phyloP scores from a whole-genome alignment of 53 echinoderm and acorn worm species.

The Stichopus horrens region DNA sequence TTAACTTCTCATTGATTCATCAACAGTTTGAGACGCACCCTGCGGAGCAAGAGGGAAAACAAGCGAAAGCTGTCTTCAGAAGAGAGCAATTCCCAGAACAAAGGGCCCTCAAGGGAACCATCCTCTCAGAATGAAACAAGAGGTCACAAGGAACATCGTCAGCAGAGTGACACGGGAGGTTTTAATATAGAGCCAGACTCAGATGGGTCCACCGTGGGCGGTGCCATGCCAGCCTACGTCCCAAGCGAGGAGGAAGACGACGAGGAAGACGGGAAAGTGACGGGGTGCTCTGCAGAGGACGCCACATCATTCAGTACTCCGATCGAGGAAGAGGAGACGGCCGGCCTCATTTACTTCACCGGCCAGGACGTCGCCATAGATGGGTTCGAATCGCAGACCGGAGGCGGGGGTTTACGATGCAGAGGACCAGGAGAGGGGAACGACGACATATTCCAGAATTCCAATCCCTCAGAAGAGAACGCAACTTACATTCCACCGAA shows the following conservation, averaged over 20 bases:
- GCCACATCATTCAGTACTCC: constrained; percentile 70
- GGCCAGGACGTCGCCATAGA: neutral
- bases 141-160: too few species aligned
- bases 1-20: neutral
- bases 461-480: constrained; percentile 53
- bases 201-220: neutral
- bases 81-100: neutral
- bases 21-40: constrained; percentile 20
- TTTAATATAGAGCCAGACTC: neutral
- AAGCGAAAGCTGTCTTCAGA: constrained; percentile 6
- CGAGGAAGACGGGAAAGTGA: constrained; percentile 60
- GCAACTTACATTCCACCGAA: constrained; percentile 56
- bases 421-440: neutral
- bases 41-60: constrained; percentile 1
- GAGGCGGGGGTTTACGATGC: neutral
- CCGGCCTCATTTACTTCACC: constrained; percentile 50
- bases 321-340: constrained; percentile 57
- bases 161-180: too few species aligned
- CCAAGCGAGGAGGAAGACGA: constrained; percentile 55
- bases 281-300: constrained; percentile 70
- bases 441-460: neutral
- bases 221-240: constrained; percentile 48
- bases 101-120: neutral
- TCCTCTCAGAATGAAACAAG: neutral
- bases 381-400: neutral